Evolutionary conservation across 1,140 invertebrate genomes (phyloP), one percentile per base, ranked within the genome.

Genomic region (Apis mellifera): DNA sequence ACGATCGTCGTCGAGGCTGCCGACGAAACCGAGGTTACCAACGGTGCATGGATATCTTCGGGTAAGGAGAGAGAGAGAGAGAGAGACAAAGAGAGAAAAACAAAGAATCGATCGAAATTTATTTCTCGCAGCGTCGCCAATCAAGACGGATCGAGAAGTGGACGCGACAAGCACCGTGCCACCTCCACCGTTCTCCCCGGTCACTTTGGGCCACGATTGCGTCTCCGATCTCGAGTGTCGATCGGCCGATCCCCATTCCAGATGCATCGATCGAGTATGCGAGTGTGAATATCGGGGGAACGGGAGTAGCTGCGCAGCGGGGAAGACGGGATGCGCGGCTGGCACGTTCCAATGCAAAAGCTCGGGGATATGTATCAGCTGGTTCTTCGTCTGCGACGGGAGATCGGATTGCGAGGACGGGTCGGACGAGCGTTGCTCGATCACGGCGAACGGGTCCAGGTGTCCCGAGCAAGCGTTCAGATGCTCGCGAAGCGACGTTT

Each of bases 321-420:
- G 94, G 9, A 96, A 95, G 83, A 96, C 95, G 19, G 97, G 97
- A 52, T 98, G 98, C 90, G 95, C 96, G 82, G 95, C 96, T 9
- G 96, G 97, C 62, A 98, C 97, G 2, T 98, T 98, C 93, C 94
- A 97, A 95, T 97, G 97, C 89, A 95, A 97, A 71, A 96, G 96
- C 80, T 96, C 96, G 78, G 97, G 97, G 1, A 95, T 95, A 4
- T 99, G 98, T 93, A 98, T 99, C 89, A 97, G 97, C 87, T 97
- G 97, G 95, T 97, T 97, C 93, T 99, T 98, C 94, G 96, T 98
- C 0, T 99, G 98, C 93, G 98, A 99, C 92, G 97, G 97, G n/a
- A 96, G 97, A 84, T 95, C 96, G 75, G 98, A 99, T 91, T 99
- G 98, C 91, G 93, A 95, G 7, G 98, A 98, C 91, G 96, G 96